These are phyloP conservation scores for Drosophila anomelani DNA, from an alignment of 2,888 invertebrate species.

Conservation along the genomic window DNA sequence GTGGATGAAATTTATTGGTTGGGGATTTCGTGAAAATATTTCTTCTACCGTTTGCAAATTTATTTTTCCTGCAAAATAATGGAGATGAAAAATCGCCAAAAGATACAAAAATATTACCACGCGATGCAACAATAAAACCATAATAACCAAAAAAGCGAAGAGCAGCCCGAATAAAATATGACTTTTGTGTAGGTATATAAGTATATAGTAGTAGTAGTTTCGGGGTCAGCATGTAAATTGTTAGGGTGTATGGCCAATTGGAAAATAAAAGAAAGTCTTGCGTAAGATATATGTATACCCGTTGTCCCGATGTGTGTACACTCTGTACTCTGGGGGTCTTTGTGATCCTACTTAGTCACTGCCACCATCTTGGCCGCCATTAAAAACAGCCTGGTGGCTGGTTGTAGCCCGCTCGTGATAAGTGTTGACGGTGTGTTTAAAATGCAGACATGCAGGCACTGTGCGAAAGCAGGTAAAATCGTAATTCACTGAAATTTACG, in stretches of 20 bases:
- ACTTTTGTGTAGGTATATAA: slow-evolving; percentile 13
- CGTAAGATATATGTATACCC: slow-evolving; percentile 2
- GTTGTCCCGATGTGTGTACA: background rate
- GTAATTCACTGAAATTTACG: slow-evolving; percentile 76
- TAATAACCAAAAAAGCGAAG: slow-evolving; percentile 39
- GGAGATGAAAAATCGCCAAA: slow-evolving; percentile 70
- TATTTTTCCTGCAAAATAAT: slow-evolving; percentile 72
- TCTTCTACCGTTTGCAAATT: slow-evolving; percentile 73
- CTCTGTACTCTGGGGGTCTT: background rate
- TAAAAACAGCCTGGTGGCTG: slow-evolving; percentile 49
- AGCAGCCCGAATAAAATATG: slow-evolving; percentile 41
- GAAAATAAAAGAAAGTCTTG: slow-evolving; percentile 38
- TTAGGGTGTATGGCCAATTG: slow-evolving; percentile 48
- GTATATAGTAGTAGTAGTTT: slow-evolving; percentile 9
- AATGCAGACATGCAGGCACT: slow-evolving; percentile 62
- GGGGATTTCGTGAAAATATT: slow-evolving; percentile 69
- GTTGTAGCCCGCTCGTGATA: slow-evolving; percentile 41
- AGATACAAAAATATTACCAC: slow-evolving; percentile 48
- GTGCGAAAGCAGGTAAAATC: slow-evolving; percentile 63
- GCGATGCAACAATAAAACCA: slow-evolving; percentile 42
- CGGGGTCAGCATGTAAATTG: slow-evolving; percentile 38
- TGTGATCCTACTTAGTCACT: slow-evolving; percentile 42
- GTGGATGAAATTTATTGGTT: slow-evolving; percentile 67
- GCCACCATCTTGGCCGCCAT: slow-evolving; percentile 47
- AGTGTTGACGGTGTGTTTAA: slow-evolving; percentile 71